These are phyloP conservation scores for Mactra quadrangularis DNA, from an alignment of 1,140 invertebrate species.

Conservation along the genomic window DNA sequence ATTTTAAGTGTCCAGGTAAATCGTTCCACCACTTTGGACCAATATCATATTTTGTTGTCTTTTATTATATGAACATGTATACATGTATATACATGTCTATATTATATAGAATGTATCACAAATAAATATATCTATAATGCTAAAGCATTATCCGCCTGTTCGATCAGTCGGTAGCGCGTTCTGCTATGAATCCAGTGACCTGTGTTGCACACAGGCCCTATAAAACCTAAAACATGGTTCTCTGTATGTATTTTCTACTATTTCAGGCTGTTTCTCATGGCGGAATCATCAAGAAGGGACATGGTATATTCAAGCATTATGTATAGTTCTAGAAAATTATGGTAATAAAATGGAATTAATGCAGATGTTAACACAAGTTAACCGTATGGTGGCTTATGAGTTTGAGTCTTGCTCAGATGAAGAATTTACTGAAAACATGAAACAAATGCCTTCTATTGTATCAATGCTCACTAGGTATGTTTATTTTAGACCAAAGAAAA, in stretches of 20 bases:
- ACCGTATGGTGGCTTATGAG: constrained; percentile 93
- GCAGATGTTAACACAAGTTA: constrained; percentile 95
- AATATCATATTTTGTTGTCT: too few relatives aligned
- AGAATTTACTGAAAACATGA: constrained; percentile 93
- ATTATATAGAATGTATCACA: too few relatives aligned
- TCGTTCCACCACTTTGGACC: too few relatives aligned
- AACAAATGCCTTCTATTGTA: constrained; percentile 97
- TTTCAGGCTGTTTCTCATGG: constrained; percentile 93
- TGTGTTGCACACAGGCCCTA: neutral
- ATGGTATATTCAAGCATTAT: constrained; percentile 98
- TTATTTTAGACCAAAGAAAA: constrained; percentile 84
- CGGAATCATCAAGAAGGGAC: constrained; percentile 93
- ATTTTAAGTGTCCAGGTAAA: too few relatives aligned
- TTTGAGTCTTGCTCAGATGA: constrained; percentile 95
- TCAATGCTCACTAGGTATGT: constrained; percentile 94
- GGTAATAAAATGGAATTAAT: constrained; percentile 90
- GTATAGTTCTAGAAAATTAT: constrained; percentile 89
- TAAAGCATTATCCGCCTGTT: too few relatives aligned
- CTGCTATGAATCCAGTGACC: too few relatives aligned
- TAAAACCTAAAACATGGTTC: neutral
- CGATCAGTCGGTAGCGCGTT: too few relatives aligned
- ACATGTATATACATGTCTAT: too few relatives aligned
- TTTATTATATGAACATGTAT: too few relatives aligned
- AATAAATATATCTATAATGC: too few relatives aligned
- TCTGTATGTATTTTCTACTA: constrained; percentile 11